Base-by-base conservation (phyloP, 2,888 invertebrate genomes). In the Papilio demoleus region DNA sequence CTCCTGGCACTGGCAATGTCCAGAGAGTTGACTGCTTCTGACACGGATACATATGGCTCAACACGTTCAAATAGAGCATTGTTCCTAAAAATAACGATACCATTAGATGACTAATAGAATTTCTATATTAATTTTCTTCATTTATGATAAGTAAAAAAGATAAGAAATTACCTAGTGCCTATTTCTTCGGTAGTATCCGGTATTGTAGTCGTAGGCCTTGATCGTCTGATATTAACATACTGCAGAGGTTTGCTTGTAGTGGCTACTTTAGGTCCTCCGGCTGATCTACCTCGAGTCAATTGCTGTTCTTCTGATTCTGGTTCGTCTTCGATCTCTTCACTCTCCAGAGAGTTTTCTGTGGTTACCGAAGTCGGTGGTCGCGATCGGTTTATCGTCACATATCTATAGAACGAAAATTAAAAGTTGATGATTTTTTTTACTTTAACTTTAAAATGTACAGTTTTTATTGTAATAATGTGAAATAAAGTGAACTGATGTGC, bases 211-310 rank as follows among this genome's bases (percentile, higher is more conserved):
- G 93, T 88, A 14, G 94, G 95, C 76, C 94, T 93, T 0, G 95
- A 93, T 70, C 97, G 92, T 59, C 95, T 88, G 34, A 96, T 96
- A 65, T 95, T 96, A 0, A 96, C 95, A 76, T 97, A 97, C 72
- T 96, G 94, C 64, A 93, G 77, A 17, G 88, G 85, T 9, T 91
- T 93, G 9, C 86, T 77, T 1, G 88, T 87, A 19, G 88, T 86
- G 11, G 81, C 85, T 0, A 82, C 78, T 5, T 76, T 79, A n/a
- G 76, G 81, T 1, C 76, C 58, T 1, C 83, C 84, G 1, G 76
- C 81, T 9, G 84, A 71, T 74, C 87, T 78, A 0, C 80, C 75
- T 56, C 83, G 75, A 1, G 78, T 71, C 4, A 73, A 65, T 31
- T 73, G 72, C 3, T 76, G 73, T n/a, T 77, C 76, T 12, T 79